Evolutionary conservation across 2,113 vertebrate genomes (phyloP).

Genomic region (Nanorana parkeri): DNA sequence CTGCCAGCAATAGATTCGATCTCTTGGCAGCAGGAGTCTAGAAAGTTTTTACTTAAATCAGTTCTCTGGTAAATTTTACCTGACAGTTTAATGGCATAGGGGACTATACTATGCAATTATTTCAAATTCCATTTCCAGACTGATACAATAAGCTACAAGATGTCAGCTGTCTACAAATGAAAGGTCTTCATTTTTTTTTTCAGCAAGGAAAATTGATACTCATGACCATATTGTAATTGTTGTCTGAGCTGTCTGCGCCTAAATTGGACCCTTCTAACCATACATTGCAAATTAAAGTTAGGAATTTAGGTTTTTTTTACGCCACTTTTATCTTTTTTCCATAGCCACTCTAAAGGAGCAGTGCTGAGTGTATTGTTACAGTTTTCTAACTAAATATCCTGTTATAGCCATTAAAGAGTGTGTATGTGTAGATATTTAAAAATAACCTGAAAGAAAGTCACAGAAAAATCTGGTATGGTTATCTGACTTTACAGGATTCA

Average conservation of each 20-base stretch:
- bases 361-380: conserved; percentile 24
- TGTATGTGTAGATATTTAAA: conserved; percentile 8
- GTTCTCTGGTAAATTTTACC: neutral
- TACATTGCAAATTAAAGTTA: conserved; percentile 2
- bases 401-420: conserved; percentile 19
- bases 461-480: too few species aligned
- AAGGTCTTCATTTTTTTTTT: neutral
- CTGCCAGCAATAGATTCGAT: too few species aligned
- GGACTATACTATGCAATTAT: neutral
- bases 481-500: too few species aligned
- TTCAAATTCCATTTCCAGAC: neutral
- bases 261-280: conserved; percentile 14
- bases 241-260: neutral
- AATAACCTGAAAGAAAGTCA: neutral
- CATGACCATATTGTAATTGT: neutral
- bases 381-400: conserved; percentile 37
- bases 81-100: neutral
- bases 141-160: neutral
- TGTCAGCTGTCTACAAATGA: neutral
- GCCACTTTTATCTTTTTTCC: conserved; percentile 30
- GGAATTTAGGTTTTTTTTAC: conserved; percentile 41
- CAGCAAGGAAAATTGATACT: neutral
- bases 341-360: conserved; percentile 10
- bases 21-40: too few species aligned
- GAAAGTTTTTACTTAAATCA: too few species aligned